These are phyloP conservation scores for Laterallus jamaicensis DNA, from an alignment of 2,113 vertebrate species.

Conservation along the genomic window DNA sequence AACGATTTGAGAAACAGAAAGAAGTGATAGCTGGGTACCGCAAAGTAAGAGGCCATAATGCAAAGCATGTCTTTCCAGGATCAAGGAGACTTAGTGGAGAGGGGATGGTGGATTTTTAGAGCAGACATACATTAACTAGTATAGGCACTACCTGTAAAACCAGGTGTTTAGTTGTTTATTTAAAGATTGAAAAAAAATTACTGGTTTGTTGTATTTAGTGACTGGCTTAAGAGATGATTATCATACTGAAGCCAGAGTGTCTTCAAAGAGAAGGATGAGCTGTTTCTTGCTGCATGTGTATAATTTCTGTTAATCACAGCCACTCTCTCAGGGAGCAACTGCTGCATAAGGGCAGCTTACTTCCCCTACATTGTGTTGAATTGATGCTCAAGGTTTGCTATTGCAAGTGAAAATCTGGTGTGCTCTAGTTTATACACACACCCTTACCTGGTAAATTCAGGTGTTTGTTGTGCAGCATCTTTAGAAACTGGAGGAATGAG, in stretches of 20 bases:
- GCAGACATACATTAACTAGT: neutral
- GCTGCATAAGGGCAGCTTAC: too few species aligned
- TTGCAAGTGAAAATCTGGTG: too few species aligned
- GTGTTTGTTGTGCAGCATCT: too few species aligned
- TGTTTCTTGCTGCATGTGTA: neutral
- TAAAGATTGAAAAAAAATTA: neutral
- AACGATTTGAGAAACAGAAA: conserved; percentile 91
- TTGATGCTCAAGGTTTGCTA: too few species aligned
- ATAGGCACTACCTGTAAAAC: neutral
- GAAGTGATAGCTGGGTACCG: conserved; percentile 85
- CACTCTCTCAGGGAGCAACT: neutral
- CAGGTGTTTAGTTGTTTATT: neutral
- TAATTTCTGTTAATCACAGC: neutral
- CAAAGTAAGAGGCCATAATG: conserved; percentile 71
- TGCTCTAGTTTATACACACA: too few species aligned
- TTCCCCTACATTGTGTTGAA: too few species aligned
- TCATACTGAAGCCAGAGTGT: neutral
- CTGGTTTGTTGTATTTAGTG: neutral
- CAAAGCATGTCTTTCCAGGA: too few species aligned
- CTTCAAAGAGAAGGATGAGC: neutral
- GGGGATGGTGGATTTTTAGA: neutral
- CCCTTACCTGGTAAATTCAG: too few species aligned
- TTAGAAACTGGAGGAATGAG: too few species aligned
- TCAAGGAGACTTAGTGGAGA: neutral
- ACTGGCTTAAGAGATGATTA: neutral